Evolutionary conservation across 2,113 vertebrate genomes (phyloP).

Genomic region (Platycercus adscitus): DNA sequence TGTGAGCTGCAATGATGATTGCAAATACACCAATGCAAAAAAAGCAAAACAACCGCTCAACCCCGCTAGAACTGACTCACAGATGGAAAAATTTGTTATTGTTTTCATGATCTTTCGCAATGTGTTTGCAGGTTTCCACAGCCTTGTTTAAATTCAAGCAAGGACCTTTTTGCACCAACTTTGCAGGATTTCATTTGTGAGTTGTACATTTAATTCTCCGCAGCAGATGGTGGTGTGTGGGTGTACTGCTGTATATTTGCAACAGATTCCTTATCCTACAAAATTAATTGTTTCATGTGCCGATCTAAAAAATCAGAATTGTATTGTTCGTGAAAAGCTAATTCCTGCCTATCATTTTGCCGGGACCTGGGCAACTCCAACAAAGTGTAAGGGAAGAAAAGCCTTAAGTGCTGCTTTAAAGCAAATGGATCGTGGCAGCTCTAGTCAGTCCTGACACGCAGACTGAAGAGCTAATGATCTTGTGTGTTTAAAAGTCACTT

Average conservation of each 20-base stretch:
- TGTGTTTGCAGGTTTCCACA: slow-evolving; percentile 73
- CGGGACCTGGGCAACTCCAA: not conserved
- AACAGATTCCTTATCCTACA: slow-evolving; percentile 75
- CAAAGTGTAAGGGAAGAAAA: not conserved
- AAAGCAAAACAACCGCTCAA: not conserved
- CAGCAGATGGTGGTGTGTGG: slow-evolving; percentile 81
- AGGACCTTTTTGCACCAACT: slow-evolving; percentile 74
- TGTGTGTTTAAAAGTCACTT: slow-evolving; percentile 1
- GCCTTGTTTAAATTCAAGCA: slow-evolving; percentile 69
- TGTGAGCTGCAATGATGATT: slow-evolving; percentile 19
- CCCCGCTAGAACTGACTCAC: slow-evolving; percentile 21
- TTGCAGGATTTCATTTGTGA: slow-evolving; percentile 66
- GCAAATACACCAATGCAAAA: slow-evolving; percentile 4
- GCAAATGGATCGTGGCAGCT: not conserved
- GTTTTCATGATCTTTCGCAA: slow-evolving; percentile 73
- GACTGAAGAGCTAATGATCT: not conserved
- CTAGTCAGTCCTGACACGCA: not conserved
- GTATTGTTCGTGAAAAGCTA: slow-evolving; percentile 52
- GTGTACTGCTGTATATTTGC: slow-evolving; percentile 77
- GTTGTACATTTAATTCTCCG: slow-evolving; percentile 75
- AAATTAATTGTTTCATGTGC: slow-evolving; percentile 78
- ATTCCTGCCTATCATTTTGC: slow-evolving; percentile 37
- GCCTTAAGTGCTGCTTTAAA: not conserved
- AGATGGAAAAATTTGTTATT: slow-evolving; percentile 72
- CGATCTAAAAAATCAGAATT: slow-evolving; percentile 66